phyloP scores from a whole-genome alignment of 2,797 vertebrate genomes.

The Naso thynnoides region DNA sequence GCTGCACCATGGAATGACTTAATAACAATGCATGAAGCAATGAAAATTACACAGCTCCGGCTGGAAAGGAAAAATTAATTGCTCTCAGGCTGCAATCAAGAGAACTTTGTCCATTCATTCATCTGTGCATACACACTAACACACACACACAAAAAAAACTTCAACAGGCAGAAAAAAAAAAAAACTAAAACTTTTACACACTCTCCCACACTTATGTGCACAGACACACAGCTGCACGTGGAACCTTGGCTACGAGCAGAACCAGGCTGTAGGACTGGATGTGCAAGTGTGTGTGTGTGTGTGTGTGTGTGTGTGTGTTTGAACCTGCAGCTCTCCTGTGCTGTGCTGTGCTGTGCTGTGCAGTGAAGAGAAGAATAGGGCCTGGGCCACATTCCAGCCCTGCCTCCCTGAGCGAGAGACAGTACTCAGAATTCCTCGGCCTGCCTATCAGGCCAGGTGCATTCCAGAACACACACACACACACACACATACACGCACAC shows the following conservation, averaged over 20 bases:
- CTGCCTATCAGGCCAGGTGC: conserved; percentile 85
- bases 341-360: conserved; percentile 75
- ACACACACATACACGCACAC: conserved; percentile 46
- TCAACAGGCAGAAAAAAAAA: conserved; percentile 18
- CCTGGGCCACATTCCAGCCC: conserved; percentile 84
- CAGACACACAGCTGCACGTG: conserved; percentile 57
- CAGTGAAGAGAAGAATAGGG: conserved; percentile 80
- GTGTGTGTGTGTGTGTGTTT: conserved; percentile 53
- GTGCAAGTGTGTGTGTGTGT: conserved; percentile 43
- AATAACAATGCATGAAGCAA: conserved; percentile 84
- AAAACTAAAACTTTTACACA: conserved; percentile 42
- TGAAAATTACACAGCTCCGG: conserved; percentile 81
- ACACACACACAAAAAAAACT: conserved; percentile 5
- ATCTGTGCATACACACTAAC: conserved; percentile 17
- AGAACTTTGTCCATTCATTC: conserved; percentile 72
- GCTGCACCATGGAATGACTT: conserved; percentile 77
- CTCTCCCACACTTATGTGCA: conserved; percentile 21
- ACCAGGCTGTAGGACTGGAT: conserved; percentile 58
- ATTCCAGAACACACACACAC: conserved; percentile 73
- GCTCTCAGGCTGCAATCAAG: conserved; percentile 79
- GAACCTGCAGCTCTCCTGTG: conserved; percentile 73
- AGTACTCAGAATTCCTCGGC: conserved; percentile 83
- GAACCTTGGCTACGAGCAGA: conserved; percentile 61
- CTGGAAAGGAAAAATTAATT: conserved; percentile 81
- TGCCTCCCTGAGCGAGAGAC: conserved; percentile 83